Evolutionary conservation across 2,113 vertebrate genomes (phyloP).

Genomic region (Euleptes europaea): DNA sequence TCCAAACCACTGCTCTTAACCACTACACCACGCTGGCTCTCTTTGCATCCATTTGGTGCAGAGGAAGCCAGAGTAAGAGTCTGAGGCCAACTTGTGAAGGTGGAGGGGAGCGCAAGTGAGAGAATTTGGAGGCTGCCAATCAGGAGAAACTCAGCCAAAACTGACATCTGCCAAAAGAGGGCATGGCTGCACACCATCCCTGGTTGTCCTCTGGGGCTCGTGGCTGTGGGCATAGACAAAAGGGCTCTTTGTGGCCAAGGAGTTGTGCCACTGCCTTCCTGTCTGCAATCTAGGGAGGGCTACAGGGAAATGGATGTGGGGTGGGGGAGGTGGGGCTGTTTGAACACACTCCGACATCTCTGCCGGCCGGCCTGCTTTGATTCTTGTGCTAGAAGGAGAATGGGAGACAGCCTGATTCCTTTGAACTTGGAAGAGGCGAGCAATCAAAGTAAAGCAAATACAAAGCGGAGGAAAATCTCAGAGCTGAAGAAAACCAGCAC

Average conservation of each 20-base stretch:
- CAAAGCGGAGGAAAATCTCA: neutral
- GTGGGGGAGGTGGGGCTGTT: neutral
- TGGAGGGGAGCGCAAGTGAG: neutral
- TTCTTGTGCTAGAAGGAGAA: neutral
- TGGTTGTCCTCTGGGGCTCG: neutral
- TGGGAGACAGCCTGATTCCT: neutral
- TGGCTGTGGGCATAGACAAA: neutral
- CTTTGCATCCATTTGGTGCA: neutral
- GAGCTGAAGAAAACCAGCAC: neutral
- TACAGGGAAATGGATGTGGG: too few species aligned
- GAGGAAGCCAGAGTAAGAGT: neutral
- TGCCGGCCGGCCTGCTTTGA: neutral
- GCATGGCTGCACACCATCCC: too few species aligned
- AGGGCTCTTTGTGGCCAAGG: neutral
- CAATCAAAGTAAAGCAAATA: neutral
- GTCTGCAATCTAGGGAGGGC: neutral
- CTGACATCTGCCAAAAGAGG: neutral
- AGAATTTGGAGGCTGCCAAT: neutral
- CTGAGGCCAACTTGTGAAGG: neutral
- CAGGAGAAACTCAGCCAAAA: neutral
- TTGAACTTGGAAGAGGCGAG: neutral
- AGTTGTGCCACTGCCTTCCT: neutral
- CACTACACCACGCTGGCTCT: too few species aligned
- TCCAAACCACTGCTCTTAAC: too few species aligned
- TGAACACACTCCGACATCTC: neutral